Base-by-base conservation (phyloP, 2,113 vertebrate species). In the Pachyramphus minor region DNA sequence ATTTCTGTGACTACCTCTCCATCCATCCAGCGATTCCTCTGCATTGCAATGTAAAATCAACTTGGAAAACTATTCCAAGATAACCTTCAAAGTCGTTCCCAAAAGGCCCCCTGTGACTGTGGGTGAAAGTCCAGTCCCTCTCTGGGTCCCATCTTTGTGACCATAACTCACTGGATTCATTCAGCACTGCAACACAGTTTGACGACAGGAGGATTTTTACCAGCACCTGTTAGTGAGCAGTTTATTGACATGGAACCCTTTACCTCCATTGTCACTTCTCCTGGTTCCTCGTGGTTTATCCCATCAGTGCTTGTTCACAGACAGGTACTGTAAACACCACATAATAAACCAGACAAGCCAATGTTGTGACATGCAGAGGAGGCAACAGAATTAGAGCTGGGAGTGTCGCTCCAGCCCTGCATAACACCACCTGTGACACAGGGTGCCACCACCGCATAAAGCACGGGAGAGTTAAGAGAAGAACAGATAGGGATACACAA, bases 351-450 rank as follows among this genome's bases (percentile, higher is more conserved):
- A 66, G 81, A 68, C 37, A n/a, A 33, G 5, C 19, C 52, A 37
- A 20, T 41, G 59, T 12, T 86, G 49, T 86, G 82, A 62, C 78
- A 49, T 15, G 58, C 76, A 84, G 42, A 45, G 82, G 83, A 90
- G 47, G 67, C 71, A 90, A 30, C 17, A 14, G 68, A 88, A 84
- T 58, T 31, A 49, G 78, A 92, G 81, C 67, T 55, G 71, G 39
- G 72, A 82, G 68, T 53, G 62, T 72, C 76, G 30, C 77, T 64
- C 28, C 60, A 87, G 71, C 71, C 75, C 33, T 39, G 42, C 39
- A 2, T 15, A 47, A 41, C 64, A 17, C 23, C 17, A 1, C 2
- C 0, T 18, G 28, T 77, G 71, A 64, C 77, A 52, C 0, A 0
- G 20, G 30, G 17, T 52, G 87, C 78, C 62, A 56, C 28, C 1